phyloP scores from a whole-genome alignment of 2,797 vertebrate species.

The Poecilia velifera region DNA sequence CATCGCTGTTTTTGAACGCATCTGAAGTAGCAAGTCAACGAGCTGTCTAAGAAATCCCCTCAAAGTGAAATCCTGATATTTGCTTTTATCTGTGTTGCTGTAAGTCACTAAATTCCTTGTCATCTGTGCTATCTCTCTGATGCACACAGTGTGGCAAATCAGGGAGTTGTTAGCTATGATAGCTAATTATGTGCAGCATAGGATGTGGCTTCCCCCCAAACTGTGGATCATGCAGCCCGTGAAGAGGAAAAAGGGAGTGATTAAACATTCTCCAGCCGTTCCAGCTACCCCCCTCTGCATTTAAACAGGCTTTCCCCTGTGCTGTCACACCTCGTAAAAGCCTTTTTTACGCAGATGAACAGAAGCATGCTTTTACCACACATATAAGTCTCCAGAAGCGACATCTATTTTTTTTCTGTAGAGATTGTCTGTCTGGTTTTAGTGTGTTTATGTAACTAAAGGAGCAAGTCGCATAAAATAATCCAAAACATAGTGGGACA shows the following conservation, averaged over 20 bases:
- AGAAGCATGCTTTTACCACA: constrained; percentile 9
- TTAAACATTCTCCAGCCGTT: constrained; percentile 30
- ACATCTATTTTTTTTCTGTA: not conserved
- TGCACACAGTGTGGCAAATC: constrained; percentile 39
- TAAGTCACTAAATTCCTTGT: constrained; percentile 33
- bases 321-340: constrained; percentile 23
- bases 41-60: constrained; percentile 48
- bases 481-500: constrained; percentile 20
- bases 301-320: constrained; percentile 35
- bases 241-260: constrained; percentile 25
- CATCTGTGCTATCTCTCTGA: constrained; percentile 45
- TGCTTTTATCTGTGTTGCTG: constrained; percentile 43
- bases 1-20: constrained; percentile 42
- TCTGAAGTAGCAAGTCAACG: constrained; percentile 43
- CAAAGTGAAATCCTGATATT: constrained; percentile 46
- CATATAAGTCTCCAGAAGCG: constrained; percentile 1
- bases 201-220: constrained; percentile 44
- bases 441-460: constrained; percentile 15
- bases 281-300: constrained; percentile 23
- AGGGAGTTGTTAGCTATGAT: constrained; percentile 46
- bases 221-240: constrained; percentile 22
- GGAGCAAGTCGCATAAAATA: not conserved
- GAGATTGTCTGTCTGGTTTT: not conserved
- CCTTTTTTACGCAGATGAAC: constrained; percentile 18
- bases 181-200: constrained; percentile 51